Base-by-base conservation (phyloP, 2,797 vertebrate genomes). In the Avahi laniger region DNA sequence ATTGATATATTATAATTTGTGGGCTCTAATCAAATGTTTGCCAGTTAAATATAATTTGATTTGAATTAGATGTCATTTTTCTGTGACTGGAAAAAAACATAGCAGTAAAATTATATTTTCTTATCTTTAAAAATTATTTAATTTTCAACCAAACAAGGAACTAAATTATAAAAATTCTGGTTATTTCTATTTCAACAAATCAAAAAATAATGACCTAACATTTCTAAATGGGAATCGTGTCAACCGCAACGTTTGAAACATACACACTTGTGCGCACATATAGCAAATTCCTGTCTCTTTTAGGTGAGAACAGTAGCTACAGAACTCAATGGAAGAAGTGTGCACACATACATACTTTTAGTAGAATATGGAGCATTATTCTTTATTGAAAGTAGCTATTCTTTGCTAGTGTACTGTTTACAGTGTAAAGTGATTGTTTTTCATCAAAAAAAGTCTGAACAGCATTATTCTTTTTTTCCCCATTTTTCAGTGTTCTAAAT, bases 341-440 rank as follows among this genome's bases (percentile, higher is more conserved):
- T 22, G 26, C 35, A 50, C 57, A 85, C 14, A 72, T n/a, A 54
- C 50, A 78, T 20, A 33, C 7, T 12, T 69, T 38, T 72, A 54
- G 90, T 90, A 96, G 91, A 94, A 93, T 92, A 96, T 78, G 94
- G 78, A 97, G 85, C 94, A 96, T 96, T 96, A 89, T 97, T 98
- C 93, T 95, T 98, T 97, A 97, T 90, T 83, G 82, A 97, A 98
- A 97, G 97, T 98, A 98, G 97, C 97, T 98, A 94, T 96, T 98
- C 97, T 98, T 98, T 99, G 97, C 97, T 98, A 98, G 97, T 98
- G 96, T 98, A 98, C 97, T 98, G 97, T 98, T 99, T 98, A 98
- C 98, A 97, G 97, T 98, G 96, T 98, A 14, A 0, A 92, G 96
- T 98, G 97, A 97, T 98, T 98, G 94, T 96, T 94, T 97, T 97